Evolutionary conservation across 2,888 invertebrate species (phyloP).

Genomic region (Cheilosia vernalis): DNA sequence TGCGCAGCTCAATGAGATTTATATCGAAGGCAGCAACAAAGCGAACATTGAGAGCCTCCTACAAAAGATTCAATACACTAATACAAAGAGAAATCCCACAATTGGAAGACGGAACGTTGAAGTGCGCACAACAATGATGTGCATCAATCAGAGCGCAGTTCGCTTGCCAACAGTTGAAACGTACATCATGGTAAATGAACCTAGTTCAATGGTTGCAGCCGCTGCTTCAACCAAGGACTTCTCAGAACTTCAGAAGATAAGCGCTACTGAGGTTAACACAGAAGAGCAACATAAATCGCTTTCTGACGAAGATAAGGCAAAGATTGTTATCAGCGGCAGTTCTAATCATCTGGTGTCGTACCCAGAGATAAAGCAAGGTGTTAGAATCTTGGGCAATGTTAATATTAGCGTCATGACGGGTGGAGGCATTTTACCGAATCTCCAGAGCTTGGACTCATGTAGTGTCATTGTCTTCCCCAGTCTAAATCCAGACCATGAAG

Average conservation of each 20-base stretch:
- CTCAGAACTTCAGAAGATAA: slow-evolving; percentile 35
- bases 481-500: slow-evolving; percentile 97
- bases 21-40: slow-evolving; percentile 95
- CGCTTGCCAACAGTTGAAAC: slow-evolving; percentile 82
- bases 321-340: slow-evolving; percentile 79
- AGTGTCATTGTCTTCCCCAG: slow-evolving; percentile 97
- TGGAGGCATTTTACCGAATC: slow-evolving; percentile 78
- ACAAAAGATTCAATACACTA: slow-evolving; percentile 95
- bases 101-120: slow-evolving; percentile 93
- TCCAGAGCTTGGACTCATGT: slow-evolving; percentile 94
- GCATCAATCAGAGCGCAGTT: slow-evolving; percentile 81
- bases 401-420: slow-evolving; percentile 87
- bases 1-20: slow-evolving; percentile 88
- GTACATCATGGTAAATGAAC: slow-evolving; percentile 83
- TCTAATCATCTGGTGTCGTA: slow-evolving; percentile 83
- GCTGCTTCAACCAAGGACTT: slow-evolving; percentile 60
- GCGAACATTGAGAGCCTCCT: slow-evolving; percentile 94
- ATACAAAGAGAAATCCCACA: slow-evolving; percentile 96
- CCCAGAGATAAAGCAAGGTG: slow-evolving; percentile 86
- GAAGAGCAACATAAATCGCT: slow-evolving; percentile 40
- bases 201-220: slow-evolving; percentile 68
- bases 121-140: slow-evolving; percentile 81
- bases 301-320: slow-evolving; percentile 70
- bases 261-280: neutral
- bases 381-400: slow-evolving; percentile 94